Conservation (phyloP, 2,888 invertebrate genomes). For the Ectropis crepuscularia region DNA sequence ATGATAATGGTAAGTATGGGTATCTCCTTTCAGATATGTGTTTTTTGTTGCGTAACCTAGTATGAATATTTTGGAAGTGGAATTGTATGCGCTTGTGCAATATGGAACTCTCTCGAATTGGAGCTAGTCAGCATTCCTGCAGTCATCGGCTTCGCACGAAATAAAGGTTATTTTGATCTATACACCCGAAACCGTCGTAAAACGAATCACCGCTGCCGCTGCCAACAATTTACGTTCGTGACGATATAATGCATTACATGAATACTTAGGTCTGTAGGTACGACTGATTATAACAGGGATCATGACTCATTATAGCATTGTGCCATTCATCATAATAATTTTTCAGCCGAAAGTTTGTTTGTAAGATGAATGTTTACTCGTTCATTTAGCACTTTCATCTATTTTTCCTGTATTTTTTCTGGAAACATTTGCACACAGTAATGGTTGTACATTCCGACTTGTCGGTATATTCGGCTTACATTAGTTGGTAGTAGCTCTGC, state of each 20-base stretch:
- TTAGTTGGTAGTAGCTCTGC: too few species aligned
- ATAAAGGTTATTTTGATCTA: constrained; percentile 61
- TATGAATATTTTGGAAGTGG: neutral
- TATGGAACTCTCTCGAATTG: constrained; percentile 12
- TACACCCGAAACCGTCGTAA: constrained; percentile 56
- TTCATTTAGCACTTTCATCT: too few species aligned
- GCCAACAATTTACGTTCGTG: constrained; percentile 51
- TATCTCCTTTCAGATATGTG: too few species aligned
- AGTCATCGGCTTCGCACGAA: constrained; percentile 43
- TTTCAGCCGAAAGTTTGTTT: too few species aligned
- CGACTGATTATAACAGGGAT: neutral
- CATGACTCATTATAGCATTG: too few species aligned
- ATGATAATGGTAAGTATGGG: too few species aligned
- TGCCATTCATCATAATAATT: too few species aligned
- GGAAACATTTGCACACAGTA: too few species aligned
- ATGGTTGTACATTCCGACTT: too few species aligned
- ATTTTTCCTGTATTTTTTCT: too few species aligned
- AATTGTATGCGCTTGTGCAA: constrained; percentile 31
- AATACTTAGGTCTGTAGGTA: neutral
- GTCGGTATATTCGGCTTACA: too few species aligned
- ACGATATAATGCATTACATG: constrained; percentile 4
- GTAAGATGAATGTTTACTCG: too few species aligned
- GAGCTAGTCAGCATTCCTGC: constrained; percentile 9
- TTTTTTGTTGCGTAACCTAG: neutral
- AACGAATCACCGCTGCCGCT: constrained; percentile 47